Percentiles rank a stretch among this genome's conserved stretches.
These are phyloP conservation scores for Coryphaenoides rupestris DNA, from an alignment of 2,113 vertebrate species.

Conservation along the genomic window DNA sequence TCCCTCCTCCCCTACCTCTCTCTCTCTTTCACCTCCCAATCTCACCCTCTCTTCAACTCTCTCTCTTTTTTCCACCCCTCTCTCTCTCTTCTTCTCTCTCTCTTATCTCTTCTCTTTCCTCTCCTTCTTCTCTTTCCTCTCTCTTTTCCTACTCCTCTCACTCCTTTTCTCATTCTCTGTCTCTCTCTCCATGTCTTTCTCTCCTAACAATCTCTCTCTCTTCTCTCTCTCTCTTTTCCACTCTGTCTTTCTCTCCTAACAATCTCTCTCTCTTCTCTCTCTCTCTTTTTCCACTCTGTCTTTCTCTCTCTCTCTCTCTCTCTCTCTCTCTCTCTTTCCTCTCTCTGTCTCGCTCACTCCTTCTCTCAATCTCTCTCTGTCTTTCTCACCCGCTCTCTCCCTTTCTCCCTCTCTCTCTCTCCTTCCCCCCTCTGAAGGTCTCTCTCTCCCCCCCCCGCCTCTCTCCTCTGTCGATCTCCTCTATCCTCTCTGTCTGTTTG, in stretches of 20 bases:
- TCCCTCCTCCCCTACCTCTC: background rate
- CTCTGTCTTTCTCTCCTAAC: background rate
- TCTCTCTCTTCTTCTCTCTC: background rate
- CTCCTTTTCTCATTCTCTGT: background rate
- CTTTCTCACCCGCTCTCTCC: slow-evolving; percentile 4
- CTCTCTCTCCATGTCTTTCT: slow-evolving; percentile 1
- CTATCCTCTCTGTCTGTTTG: too few relatives aligned
- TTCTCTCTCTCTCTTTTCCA: background rate
- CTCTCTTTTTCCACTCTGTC: background rate
- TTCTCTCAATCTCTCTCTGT: too few relatives aligned
- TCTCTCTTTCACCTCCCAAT: background rate
- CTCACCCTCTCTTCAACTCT: too few relatives aligned
- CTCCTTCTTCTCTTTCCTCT: too few relatives aligned
- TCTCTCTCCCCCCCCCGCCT: background rate
- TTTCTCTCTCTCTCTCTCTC: too few relatives aligned
- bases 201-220: too few relatives aligned
- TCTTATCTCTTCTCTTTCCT: background rate
- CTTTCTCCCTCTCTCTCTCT: background rate
- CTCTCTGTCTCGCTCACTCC: too few relatives aligned
- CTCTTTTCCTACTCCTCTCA: too few relatives aligned
- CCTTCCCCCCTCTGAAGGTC: background rate
- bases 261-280: background rate
- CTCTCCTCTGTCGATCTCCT: too few relatives aligned
- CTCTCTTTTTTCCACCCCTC: background rate
- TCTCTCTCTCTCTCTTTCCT: slow-evolving; percentile 2